Percentiles rank a stretch among this genome's conserved stretches.
Evolutionary conservation across 1,140 invertebrate species (phyloP).

Genomic region (Acromyrmex charruanus): DNA sequence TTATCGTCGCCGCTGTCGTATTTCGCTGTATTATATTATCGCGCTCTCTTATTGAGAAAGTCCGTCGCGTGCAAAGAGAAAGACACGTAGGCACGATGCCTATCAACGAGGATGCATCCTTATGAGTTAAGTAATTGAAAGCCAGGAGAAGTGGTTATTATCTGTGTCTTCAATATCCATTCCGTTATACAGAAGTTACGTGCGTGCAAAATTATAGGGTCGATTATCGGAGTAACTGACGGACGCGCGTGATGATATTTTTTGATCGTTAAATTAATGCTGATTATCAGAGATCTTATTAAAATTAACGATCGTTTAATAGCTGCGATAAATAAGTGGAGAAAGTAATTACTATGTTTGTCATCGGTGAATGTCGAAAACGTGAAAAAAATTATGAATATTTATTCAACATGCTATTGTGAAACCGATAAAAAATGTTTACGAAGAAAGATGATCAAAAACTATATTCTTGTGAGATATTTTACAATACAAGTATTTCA

Average conservation of each 20-base stretch:
- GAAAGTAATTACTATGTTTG: slow-evolving; percentile 9
- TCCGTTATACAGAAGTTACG: slow-evolving; percentile 14
- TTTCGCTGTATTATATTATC: slow-evolving; percentile 37
- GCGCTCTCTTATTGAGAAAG: slow-evolving; percentile 56
- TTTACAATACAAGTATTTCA: background rate
- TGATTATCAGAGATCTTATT: background rate
- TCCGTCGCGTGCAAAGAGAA: slow-evolving; percentile 54
- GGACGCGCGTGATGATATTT: slow-evolving; percentile 5
- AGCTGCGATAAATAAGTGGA: background rate
- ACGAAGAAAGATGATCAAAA: background rate
- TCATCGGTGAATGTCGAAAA: background rate
- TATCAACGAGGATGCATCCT: slow-evolving; percentile 40
- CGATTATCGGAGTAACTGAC: background rate
- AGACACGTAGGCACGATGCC: slow-evolving; percentile 30
- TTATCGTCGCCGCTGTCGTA: slow-evolving; percentile 1
- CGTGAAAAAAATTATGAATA: background rate
- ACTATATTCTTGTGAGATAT: background rate
- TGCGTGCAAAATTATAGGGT: slow-evolving; percentile 34
- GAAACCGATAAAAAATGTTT: background rate
- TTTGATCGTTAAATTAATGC: slow-evolving; percentile 15
- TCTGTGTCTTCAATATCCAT: slow-evolving; percentile 1
- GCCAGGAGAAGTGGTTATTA: slow-evolving; percentile 15
- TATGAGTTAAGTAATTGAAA: slow-evolving; percentile 46
- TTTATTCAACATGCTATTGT: background rate
- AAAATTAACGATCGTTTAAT: background rate